Evolutionary conservation across 2,113 vertebrate species (phyloP), one percentile per base, ranked within the genome.

Genomic region (Ceuthmochares aereus): DNA sequence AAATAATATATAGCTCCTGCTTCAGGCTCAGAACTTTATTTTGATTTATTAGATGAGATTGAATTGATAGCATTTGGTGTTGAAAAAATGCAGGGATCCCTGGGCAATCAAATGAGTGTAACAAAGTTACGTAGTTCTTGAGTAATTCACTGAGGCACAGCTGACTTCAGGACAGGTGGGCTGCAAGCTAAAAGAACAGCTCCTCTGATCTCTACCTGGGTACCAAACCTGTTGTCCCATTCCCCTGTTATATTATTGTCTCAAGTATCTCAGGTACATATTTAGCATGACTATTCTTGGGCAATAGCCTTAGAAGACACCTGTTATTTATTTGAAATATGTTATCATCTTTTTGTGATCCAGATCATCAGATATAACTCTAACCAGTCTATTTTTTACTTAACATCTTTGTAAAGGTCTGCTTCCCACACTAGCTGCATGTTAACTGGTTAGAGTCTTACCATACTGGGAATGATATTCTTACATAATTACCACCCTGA

Each of bases 391-490:
- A 66, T 94, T 97, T 96, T 90, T 90, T 15, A 58, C 58, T 81
- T 95, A 91, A 94, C 92, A 93, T 89, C 91, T 97, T 78, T 75
- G 83, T 93, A 84, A 95, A 97, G 87, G 84, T 30, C 60, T 84
- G 58, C 85, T 96, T 96, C 93, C 95, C 90, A 97, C 93, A 64
- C 84, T 64, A 90, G 58, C 69, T 95, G 64, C 60, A 9, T 68
- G 68, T 78, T 94, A 90, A 92, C 54, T 80, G 84, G 81, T 92
- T 88, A 76, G 45, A 91, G 32, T 87, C 40, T 25, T 17, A 88
- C 78, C 52, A 22, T 40, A 47, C 27, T 79, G 23, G 51, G 40
- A 60, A 68, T 90, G 56, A 69, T 95, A 89, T 91, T 95, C 95
- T 96, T 92, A 89, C 15, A 54, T 95, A 94, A 96, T 95, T 97